Percentiles rank a stretch among this genome's conserved stretches.
phyloP scores from a whole-genome alignment of 2,888 invertebrate genomes.

The Leucophora obtusa region DNA sequence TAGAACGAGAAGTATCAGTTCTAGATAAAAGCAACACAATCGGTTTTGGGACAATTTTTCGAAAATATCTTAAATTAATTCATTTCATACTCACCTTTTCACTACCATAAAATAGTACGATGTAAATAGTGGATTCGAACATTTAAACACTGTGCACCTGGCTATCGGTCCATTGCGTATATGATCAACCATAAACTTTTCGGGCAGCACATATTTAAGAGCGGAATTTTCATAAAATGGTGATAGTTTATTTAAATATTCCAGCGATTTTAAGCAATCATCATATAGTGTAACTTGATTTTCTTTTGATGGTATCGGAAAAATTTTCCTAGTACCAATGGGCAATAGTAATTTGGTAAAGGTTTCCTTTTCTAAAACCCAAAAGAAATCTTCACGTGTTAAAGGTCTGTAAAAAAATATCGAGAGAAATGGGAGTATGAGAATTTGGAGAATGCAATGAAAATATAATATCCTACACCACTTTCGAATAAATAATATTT shows the following conservation, averaged over 20 bases:
- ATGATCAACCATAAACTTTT: constrained; percentile 74
- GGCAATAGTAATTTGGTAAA: constrained; percentile 73
- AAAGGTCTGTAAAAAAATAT: constrained; percentile 45
- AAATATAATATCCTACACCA: neutral
- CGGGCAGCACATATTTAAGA: constrained; percentile 72
- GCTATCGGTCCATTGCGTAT: constrained; percentile 75
- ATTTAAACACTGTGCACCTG: constrained; percentile 74
- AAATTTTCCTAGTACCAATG: constrained; percentile 74
- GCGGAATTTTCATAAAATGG: constrained; percentile 72
- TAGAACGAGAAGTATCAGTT: too few relatives aligned
- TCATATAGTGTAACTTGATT: constrained; percentile 75
- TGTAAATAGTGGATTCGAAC: constrained; percentile 74
- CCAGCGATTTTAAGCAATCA: constrained; percentile 73
- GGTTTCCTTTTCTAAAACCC: constrained; percentile 75
- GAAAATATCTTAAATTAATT: too few relatives aligned
- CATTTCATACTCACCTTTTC: constrained; percentile 70
- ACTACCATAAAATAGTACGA: constrained; percentile 77
- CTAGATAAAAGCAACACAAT: too few relatives aligned
- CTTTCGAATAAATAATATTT: neutral
- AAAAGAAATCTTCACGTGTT: constrained; percentile 68
- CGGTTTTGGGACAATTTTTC: too few relatives aligned
- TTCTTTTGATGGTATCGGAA: constrained; percentile 71
- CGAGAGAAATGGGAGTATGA: neutral
- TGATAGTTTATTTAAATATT: constrained; percentile 70
- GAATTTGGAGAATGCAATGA: neutral